Conservation (phyloP, 2,797 vertebrate species). For the Taenioides sp. region DNA sequence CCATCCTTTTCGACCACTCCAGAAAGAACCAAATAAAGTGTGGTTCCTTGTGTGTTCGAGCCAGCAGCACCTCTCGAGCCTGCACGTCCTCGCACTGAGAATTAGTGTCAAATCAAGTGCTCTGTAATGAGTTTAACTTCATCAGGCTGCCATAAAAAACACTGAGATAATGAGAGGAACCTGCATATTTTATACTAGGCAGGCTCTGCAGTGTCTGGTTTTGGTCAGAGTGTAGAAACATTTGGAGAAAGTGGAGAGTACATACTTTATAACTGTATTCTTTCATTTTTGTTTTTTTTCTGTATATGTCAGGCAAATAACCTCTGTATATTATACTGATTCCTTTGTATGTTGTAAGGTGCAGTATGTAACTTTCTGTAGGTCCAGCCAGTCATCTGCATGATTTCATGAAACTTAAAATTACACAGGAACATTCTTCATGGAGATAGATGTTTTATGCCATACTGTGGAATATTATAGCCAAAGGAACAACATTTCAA, state of each 20-base stretch:
- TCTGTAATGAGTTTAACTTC: conserved; percentile 57
- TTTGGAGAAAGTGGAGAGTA: too few species aligned
- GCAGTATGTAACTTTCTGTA: too few species aligned
- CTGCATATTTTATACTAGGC: conserved; percentile 12
- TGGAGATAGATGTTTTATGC: too few species aligned
- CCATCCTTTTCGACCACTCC: conserved; percentile 56
- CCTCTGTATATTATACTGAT: background rate
- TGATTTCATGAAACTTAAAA: too few species aligned
- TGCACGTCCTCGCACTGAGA: conserved; percentile 45
- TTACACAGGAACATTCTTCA: too few species aligned
- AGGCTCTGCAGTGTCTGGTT: background rate
- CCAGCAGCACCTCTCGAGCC: conserved; percentile 44
- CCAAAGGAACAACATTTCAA: too few species aligned
- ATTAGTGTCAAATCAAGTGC: conserved; percentile 53
- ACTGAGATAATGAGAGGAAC: conserved; percentile 34
- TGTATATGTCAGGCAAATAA: background rate
- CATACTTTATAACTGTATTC: background rate
- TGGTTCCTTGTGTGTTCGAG: conserved; percentile 52
- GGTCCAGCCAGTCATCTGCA: too few species aligned
- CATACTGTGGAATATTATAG: too few species aligned
- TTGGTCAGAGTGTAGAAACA: background rate
- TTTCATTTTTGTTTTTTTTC: background rate
- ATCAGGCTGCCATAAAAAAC: conserved; percentile 38
- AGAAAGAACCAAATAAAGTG: conserved; percentile 51
- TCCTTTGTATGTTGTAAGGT: background rate